Evolutionary conservation across 1,140 invertebrate species (phyloP).

Genomic region (Diploscapter pachys): DNA sequence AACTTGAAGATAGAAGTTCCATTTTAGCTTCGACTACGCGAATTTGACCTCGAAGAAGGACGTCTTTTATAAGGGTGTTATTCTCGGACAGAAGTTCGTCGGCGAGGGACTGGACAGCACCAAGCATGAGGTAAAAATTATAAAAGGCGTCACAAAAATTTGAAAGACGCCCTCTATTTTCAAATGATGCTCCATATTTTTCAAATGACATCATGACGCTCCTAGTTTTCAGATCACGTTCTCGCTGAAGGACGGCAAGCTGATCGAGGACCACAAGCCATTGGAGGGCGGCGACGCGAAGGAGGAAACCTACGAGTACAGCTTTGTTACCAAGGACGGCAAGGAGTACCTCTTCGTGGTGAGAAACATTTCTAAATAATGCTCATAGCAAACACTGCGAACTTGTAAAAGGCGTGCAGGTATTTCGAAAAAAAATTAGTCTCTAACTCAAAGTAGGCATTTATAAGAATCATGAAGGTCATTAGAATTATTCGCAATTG

Average conservation of each 20-base stretch:
- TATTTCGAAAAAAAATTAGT: not conserved
- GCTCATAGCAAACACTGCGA: not conserved
- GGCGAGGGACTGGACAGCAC: conserved; percentile 49
- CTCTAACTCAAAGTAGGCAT: not conserved
- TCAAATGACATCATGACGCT: not conserved
- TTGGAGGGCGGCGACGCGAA: conserved; percentile 32
- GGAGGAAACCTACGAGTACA: conserved; percentile 40
- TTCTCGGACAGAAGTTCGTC: conserved; percentile 41
- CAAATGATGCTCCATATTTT: not conserved
- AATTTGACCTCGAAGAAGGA: conserved; percentile 49
- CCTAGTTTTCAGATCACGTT: conserved; percentile 48
- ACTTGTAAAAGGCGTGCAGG: too few species aligned
- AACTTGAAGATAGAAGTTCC: not conserved
- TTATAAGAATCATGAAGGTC: not conserved
- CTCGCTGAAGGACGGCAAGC: conserved; percentile 31
- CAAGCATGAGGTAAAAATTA: conserved; percentile 41
- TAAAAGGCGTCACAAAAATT: not conserved
- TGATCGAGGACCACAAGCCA: conserved; percentile 35
- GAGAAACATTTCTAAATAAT: not conserved
- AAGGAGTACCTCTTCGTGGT: conserved; percentile 37
- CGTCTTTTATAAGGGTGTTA: conserved; percentile 43
- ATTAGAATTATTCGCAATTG: not conserved
- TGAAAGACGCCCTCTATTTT: not conserved
- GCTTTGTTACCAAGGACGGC: conserved; percentile 30
- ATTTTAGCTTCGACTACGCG: conserved; percentile 31